Base-by-base conservation (phyloP, 1,140 invertebrate genomes). In the Drosophila sproati region DNA sequence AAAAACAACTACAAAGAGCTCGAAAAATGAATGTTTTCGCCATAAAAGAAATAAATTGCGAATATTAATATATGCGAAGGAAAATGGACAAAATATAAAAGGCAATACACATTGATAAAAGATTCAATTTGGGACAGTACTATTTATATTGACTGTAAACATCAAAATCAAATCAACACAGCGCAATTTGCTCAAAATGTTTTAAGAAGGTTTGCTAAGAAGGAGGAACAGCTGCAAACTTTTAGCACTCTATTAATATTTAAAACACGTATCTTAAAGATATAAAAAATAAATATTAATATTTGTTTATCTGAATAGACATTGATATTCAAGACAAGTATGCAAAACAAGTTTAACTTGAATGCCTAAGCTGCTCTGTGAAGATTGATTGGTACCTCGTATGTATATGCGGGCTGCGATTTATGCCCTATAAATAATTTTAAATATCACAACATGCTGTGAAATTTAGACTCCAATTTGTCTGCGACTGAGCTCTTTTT, bases 401-500 rank as follows among this genome's bases (percentile, higher is more conserved):
- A 2, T 43, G 39, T 43, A 2, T 5, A 73, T 73, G 63, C 70
- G 63, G 70, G 56, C 31, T 43, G 29, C 5, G 31, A 52, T 59
- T 60, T 51, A 50, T 43, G 28, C 20, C 10, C 28, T 51, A 32
- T 7, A 57, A 34, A 32, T 34, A 37, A 39, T 59, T 50, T 31
- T 41, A 20, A 50, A 59, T 45, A 20, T 48, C n/a, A 56, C 45
- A 52, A 60, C 37, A 59, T 68, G 62, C 63, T 60, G 63, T 55
- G 55, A 71, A 67, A 77, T 55, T 41, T 37, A 50, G 60, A 55
- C 63, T 39, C 2, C 48, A 12, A 60, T 69, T 73, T 51, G 43
- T 55, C 31, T 32, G 34, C 47, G 10, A 43, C n/a, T 43, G 20
- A 51, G 31, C 8, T 62, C 35, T 8, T n/a, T 62, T 51, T 32